These are phyloP conservation scores for Xiphorhynchus erythropygius DNA, from an alignment of 2,797 vertebrate genomes.

Conservation along the genomic window DNA sequence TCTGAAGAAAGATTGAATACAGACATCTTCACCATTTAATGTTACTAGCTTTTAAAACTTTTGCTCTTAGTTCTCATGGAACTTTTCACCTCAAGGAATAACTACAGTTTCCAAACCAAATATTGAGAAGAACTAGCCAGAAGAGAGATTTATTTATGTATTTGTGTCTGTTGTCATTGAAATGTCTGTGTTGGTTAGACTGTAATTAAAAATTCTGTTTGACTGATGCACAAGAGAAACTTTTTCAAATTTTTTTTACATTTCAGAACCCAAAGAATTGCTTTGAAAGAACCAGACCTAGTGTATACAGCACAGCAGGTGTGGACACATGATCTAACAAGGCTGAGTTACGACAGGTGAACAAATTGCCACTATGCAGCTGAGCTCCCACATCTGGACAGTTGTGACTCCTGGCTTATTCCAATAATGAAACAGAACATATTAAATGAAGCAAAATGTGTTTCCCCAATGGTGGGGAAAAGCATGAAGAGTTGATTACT, in stretches of 20 bases:
- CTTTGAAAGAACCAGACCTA: background rate
- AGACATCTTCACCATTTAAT: background rate
- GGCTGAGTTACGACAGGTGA: background rate
- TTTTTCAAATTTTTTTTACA: background rate
- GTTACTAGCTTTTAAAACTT: background rate
- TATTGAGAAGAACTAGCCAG: background rate
- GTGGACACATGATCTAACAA: background rate
- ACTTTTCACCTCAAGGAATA: background rate
- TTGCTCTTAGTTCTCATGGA: background rate
- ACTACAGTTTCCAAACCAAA: background rate
- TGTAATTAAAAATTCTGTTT: background rate
- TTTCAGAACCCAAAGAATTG: background rate
- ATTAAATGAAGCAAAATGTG: background rate
- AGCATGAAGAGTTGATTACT: background rate
- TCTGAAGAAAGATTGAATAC: background rate
- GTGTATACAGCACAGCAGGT: background rate
- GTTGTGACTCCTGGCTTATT: background rate
- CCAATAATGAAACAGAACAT: conserved; percentile 1
- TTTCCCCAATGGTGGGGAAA: background rate
- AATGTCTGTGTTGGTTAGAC: background rate
- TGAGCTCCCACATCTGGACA: conserved; percentile 25
- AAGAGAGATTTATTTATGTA: background rate
- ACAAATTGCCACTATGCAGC: background rate
- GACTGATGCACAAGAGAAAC: background rate
- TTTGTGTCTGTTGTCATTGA: background rate